Base-by-base conservation (phyloP, 2,113 vertebrate species). In the Halcyon malimbica region DNA sequence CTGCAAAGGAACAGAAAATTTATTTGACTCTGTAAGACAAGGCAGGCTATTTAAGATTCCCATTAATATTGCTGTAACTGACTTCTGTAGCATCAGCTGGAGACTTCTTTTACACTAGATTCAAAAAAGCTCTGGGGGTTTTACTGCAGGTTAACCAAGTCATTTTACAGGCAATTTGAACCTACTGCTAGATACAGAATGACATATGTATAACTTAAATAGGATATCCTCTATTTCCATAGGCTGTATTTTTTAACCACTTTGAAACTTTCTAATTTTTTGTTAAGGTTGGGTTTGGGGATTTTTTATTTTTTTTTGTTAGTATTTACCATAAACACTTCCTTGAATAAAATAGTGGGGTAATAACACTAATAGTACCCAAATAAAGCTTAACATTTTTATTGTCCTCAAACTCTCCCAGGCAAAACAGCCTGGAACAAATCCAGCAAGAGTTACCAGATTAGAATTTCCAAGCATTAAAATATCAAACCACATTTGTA, bases 141-240 rank as follows among this genome's bases (percentile, higher is more conserved):
- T 95, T 71, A 71, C 48, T 60, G 87, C 69, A 91, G 80, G 83
- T 93, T 78, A 92, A 87, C 51, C 37, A 92, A 42, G 63, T 60
- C 29, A 68, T 87, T 95, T 84, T 48, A 75, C 35, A 87, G 42
- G 29, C 51, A 87, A 62, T 70, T 56, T 71, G 51, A 84, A 83
- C 42, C 9, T 18, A 73, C 24, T 83, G n/a, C 6, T 46, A 56
- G 0, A 85, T 46, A 56, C 0, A 87, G 44, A 60, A 80, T 33
- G 9, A 65, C 20, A 26, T 8, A 37, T 4, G 8, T 10, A 31
- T 31, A 83, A 74, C 44, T 29, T 67, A 69, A 85, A 83, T 0
- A 69, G 29, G 14, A 83, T 41, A 80, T 7, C 10, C 28, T 93
- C 48, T 54, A n/a, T 41, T 86, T 69, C 35, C 16, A 75, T 6